These are phyloP conservation scores for Aphidoletes aphidimyza DNA, from an alignment of 2,888 invertebrate genomes.

Conservation along the genomic window DNA sequence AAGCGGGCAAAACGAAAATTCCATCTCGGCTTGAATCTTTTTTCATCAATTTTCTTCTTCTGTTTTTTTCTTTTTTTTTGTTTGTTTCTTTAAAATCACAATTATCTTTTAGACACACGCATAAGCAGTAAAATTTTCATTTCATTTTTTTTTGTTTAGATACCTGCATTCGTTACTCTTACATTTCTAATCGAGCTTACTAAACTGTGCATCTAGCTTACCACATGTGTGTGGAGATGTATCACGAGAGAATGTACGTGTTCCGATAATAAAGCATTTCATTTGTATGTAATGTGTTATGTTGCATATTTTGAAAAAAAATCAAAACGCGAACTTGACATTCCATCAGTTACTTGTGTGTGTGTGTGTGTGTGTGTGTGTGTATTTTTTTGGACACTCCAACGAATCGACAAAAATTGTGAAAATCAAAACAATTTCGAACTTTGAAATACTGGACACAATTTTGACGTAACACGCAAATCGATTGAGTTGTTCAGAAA, in stretches of 20 bases:
- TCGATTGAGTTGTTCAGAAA: too few species aligned
- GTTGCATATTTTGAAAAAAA: background rate
- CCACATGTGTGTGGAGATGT: conserved; percentile 16
- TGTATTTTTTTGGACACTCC: too few species aligned
- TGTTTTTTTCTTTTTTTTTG: background rate
- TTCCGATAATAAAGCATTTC: conserved; percentile 29
- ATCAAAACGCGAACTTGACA: background rate
- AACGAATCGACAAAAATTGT: too few species aligned
- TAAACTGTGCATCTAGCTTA: conserved; percentile 37
- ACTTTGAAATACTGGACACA: too few species aligned
- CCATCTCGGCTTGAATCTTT: background rate
- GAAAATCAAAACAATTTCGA: too few species aligned
- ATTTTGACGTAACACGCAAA: too few species aligned
- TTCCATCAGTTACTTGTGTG: background rate
- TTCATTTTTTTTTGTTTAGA: conserved; percentile 33
- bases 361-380: too few species aligned
- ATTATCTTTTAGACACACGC: conserved; percentile 41
- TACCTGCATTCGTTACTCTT: conserved; percentile 47
- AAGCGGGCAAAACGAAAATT: too few species aligned
- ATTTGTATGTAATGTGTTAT: background rate
- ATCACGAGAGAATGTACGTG: conserved; percentile 24
- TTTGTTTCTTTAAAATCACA: conserved; percentile 25
- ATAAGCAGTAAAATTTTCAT: conserved; percentile 26
- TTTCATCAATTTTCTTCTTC: background rate
- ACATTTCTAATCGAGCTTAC: conserved; percentile 49